Evolutionary conservation across 2,888 invertebrate genomes (phyloP).

Genomic region (Stenchaetothrips biformis): DNA sequence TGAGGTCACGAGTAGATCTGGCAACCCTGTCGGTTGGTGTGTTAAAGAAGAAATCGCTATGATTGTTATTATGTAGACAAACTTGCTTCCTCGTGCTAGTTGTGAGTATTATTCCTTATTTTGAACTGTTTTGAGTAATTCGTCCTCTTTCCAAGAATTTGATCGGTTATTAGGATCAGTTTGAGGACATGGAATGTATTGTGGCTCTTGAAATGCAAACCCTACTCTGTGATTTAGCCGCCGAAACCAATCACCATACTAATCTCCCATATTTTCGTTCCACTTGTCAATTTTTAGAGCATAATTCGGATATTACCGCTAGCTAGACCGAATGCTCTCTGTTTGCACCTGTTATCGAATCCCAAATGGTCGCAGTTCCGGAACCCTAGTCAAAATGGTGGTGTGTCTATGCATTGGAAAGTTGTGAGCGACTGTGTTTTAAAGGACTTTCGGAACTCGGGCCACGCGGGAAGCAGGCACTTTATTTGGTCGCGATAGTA

Average conservation of each 20-base stretch:
- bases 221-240: not conserved
- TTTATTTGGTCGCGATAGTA: no score
- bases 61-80: constrained; percentile 6
- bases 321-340: no score
- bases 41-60: not conserved
- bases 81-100: not conserved
- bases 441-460: no score
- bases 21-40: not conserved
- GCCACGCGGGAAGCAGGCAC: no score
- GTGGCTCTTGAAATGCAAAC: not conserved
- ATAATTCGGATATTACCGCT: no score
- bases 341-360: no score
- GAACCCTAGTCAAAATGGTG: no score
- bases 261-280: not conserved
- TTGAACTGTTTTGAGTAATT: not conserved
- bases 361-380: no score
- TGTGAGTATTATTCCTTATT: not conserved
- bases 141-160: not conserved
- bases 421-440: no score
- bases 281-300: no score
- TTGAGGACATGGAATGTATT: not conserved
- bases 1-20: not conserved
- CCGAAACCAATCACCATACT: not conserved
- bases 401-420: no score
- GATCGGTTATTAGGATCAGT: not conserved